These are phyloP conservation scores for Theristicus caerulescens DNA, from an alignment of 2,113 vertebrate genomes.

Conservation along the genomic window DNA sequence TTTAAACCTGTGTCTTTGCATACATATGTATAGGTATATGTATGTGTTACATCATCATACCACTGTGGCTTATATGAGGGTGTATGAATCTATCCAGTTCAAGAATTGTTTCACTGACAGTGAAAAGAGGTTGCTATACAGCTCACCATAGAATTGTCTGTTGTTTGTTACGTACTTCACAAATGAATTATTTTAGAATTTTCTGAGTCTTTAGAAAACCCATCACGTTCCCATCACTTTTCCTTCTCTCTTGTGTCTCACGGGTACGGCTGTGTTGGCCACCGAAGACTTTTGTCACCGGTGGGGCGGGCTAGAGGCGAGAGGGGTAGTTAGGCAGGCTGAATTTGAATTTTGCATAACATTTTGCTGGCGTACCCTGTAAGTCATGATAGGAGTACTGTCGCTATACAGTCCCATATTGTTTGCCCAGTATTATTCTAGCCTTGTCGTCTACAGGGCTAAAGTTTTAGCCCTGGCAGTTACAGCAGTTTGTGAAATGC, in stretches of 20 bases:
- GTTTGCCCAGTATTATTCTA: not conserved
- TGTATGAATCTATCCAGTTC: not conserved
- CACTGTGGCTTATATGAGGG: not conserved
- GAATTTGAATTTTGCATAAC: not conserved
- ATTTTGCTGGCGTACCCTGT: not conserved
- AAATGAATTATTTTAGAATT: not conserved
- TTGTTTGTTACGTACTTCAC: not conserved
- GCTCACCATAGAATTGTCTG: not conserved
- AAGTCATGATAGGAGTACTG: not conserved
- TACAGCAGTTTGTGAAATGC: not conserved
- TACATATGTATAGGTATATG: accelerated
- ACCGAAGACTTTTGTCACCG: not conserved
- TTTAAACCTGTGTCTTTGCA: not conserved
- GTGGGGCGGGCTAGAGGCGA: not conserved
- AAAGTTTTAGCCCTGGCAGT: not conserved
- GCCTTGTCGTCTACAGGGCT: not conserved
- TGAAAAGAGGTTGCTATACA: not conserved
- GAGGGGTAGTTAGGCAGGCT: not conserved
- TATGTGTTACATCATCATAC: not conserved
- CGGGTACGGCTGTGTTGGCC: not conserved
- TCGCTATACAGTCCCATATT: not conserved
- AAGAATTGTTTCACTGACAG: not conserved
- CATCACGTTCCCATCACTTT: not conserved
- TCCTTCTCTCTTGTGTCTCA: not conserved
- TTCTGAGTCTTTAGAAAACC: not conserved